Evolutionary conservation across 2,797 vertebrate genomes (phyloP), one percentile per base, ranked within the genome.

Genomic region (Sandelia bainsii): DNA sequence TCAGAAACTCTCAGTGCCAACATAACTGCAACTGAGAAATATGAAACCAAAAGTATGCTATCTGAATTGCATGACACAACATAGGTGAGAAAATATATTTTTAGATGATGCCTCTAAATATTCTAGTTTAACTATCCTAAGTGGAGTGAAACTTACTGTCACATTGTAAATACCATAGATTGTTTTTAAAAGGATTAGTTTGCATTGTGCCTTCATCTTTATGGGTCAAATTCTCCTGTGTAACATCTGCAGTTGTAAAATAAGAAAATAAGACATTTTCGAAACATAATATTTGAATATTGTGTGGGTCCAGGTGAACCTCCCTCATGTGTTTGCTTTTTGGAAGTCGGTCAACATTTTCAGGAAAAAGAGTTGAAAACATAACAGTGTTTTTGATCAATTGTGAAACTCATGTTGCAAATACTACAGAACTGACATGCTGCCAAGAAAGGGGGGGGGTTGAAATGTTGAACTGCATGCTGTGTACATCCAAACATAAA

Each of bases 231-330:
- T 34, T 29, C 8, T 16, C 8, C 0, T 8, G 3, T 10, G 12
- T 25, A 48, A 8, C 8, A 22, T 46, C 44, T 61, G 3, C 16
- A 59, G n/a, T n/a, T 67, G 19, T 3, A 8, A 34, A 34, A 32
- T 22, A 11, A 53, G 27, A 9, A 34, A 9, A 34, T 22, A 12
- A 57, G 23, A 68, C 17, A 6, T 69, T 61, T 65, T 3, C 56
- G n/a, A 48, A 1, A n/a, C 19, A 52, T 29, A 19, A 51, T 39
- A 46, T 73, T 45, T 77, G 11, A 72, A 59, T 13, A 0, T 19
- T 59, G n/a, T 17, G 14, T 79, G 85, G 80, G 88, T 86, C 83
- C 59, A 79, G 70, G 45, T 53, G 23, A 82, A 82, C 64, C 56
- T 64, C 77, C 37, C 63, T 11, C 6, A 20, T 44, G 40, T 14